These are phyloP conservation scores for Neoaliturus tenellus DNA, from an alignment of 2,888 invertebrate species.

Conservation along the genomic window DNA sequence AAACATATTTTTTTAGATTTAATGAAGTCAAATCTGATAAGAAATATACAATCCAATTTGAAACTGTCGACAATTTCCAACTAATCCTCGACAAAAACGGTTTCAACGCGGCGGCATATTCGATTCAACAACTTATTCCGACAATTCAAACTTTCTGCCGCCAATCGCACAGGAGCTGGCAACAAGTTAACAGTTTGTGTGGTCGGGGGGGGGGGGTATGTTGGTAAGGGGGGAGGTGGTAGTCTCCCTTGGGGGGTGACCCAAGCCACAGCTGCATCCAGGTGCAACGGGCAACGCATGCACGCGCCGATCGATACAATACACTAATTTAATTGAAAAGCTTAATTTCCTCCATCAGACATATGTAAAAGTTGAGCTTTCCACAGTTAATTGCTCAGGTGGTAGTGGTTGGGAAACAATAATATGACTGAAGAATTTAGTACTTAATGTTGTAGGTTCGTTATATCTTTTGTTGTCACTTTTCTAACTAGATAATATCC, in stretches of 20 bases:
- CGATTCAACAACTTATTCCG: not conserved
- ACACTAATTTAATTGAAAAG: constrained; percentile 12
- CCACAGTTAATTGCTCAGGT: not conserved
- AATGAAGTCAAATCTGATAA: too few relatives aligned
- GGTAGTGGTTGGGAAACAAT: too few relatives aligned
- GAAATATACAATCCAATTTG: too few relatives aligned
- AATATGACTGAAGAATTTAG: too few relatives aligned
- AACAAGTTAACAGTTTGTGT: constrained; percentile 5
- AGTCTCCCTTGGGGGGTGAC: too few relatives aligned
- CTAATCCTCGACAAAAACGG: too few relatives aligned
- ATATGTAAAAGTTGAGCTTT: not conserved
- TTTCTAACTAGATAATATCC: too few relatives aligned
- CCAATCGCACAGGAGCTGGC: not conserved
- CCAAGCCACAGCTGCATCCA: not conserved
- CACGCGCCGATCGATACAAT: not conserved
- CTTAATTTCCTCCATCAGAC: not conserved
- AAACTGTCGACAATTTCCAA: too few relatives aligned
- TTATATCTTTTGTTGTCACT: too few relatives aligned
- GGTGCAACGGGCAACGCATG: constrained; percentile 6
- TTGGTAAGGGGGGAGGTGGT: too few relatives aligned
- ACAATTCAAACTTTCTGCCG: not conserved
- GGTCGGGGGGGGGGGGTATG: not conserved
- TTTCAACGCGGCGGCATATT: not conserved
- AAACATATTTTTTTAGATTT: too few relatives aligned
- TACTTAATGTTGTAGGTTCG: too few relatives aligned